Evolutionary conservation across 2,797 vertebrate species (phyloP), one percentile per base, ranked within the genome.

Genomic region (Melanitta fusca): DNA sequence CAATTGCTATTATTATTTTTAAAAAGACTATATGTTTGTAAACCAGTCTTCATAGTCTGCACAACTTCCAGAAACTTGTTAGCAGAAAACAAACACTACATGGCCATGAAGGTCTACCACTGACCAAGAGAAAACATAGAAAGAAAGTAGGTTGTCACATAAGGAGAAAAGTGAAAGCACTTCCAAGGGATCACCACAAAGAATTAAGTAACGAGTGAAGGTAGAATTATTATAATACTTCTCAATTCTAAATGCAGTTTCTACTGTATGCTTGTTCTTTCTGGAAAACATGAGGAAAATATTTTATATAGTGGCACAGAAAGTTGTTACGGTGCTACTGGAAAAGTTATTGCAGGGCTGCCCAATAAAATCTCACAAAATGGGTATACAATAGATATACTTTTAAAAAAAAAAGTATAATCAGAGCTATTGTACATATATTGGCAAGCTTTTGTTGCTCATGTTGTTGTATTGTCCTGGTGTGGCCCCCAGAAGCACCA

Each of bases 111-210:
- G 2, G 8, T 88, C 47, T 71, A 71, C 34, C 32, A 74, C 14
- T 12, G 12, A 61, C 18, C 20, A 79, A 71, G 12, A 28, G 12
- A 32, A 74, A 74, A 87, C 14, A 53, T 21, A 64, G 49, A 41
- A 80, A 80, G 15, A 18, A 82, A 86, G n/a, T 38, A 77, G 20
- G 22, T 5, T 13, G 25, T 47, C 47, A 54, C 11, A 19, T 28
- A 41, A 16, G 21, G 30, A 56, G 47, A 73, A 61, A 47, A 49
- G 34, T 39, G 28, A 72, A 77, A 34, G 13, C 53, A 30, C 21
- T 66, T 71, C 6, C 38, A 72, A 7, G 45, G 16, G 13, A 72
- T 45, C 3, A 1, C 13, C 1, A 8, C 4, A 1, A 2, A 14
- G 32, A 41, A 30, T 24, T 49, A 45, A 24, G 12, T 10, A 25